Conservation (phyloP, 2,797 vertebrate species). For the Otolemur crassicaudatus region DNA sequence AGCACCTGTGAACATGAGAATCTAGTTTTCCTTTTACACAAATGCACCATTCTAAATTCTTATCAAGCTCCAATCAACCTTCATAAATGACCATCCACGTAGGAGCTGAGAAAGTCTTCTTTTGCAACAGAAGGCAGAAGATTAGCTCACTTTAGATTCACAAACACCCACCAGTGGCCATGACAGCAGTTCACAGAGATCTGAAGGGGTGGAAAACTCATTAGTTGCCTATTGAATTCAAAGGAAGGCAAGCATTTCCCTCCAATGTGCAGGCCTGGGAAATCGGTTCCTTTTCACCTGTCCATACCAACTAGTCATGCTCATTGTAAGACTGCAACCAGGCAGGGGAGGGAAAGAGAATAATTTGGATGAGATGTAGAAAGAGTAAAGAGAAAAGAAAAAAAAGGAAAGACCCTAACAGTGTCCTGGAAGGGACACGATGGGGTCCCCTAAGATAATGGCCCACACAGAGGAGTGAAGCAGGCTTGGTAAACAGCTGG, state of each 20-base stretch:
- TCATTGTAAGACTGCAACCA: not conserved
- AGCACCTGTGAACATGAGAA: not conserved
- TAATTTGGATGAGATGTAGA: not conserved
- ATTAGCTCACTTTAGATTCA: not conserved
- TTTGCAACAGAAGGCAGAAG: not conserved
- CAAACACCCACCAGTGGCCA: not conserved
- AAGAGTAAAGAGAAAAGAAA: not conserved
- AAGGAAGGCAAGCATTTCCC: constrained; percentile 57
- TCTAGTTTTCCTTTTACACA: constrained; percentile 6
- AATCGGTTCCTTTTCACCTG: not conserved
- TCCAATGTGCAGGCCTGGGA: not conserved
- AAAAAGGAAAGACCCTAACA: not conserved
- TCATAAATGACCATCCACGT: not conserved
- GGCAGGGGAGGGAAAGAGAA: not conserved
- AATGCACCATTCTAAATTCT: not conserved
- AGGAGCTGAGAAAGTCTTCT: not conserved
- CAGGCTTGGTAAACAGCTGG: not conserved
- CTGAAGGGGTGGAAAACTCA: constrained; percentile 34
- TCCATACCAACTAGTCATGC: not conserved
- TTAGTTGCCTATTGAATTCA: constrained; percentile 65
- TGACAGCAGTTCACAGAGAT: not conserved
- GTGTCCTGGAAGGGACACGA: not conserved
- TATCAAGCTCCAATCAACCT: constrained; percentile 13
- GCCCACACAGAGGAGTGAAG: not conserved
- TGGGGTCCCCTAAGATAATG: not conserved